These are phyloP conservation scores for Rapana venosa DNA, from an alignment of 2,888 invertebrate genomes.

Conservation along the genomic window DNA sequence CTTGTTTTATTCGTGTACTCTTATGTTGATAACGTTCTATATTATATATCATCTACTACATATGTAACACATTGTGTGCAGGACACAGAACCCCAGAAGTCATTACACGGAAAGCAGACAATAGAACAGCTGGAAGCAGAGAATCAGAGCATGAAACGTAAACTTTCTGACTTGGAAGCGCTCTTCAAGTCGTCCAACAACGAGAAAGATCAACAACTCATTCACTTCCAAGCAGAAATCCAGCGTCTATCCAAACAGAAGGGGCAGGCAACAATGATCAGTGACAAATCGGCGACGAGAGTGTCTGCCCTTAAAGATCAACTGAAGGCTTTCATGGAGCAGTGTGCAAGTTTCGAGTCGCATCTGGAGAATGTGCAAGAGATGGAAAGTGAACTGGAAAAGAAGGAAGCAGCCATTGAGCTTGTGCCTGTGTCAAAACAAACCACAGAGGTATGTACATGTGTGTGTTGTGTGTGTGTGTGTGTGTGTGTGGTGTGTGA, in stretches of 20 bases:
- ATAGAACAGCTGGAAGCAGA: slow-evolving; percentile 36
- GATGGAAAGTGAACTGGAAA: not conserved
- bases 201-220: slow-evolving; percentile 60
- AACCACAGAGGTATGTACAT: not conserved
- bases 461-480: not conserved
- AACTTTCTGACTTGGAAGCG: slow-evolving; percentile 51
- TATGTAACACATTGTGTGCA: not conserved
- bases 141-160: slow-evolving; percentile 44
- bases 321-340: slow-evolving; percentile 58
- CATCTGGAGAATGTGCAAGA: slow-evolving; percentile 53
- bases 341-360: slow-evolving; percentile 61
- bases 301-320: slow-evolving; percentile 59
- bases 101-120: not conserved
- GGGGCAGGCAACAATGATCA: slow-evolving; percentile 21
- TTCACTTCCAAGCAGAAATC: slow-evolving; percentile 53
- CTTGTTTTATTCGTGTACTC: not conserved
- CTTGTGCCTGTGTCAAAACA: not conserved
- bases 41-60: no score
- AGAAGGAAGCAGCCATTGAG: not conserved
- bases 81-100: not conserved
- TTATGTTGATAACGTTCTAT: not conserved
- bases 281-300: slow-evolving; percentile 54
- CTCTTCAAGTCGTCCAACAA: slow-evolving; percentile 58
- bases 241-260: slow-evolving; percentile 36
- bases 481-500: no score